Base-by-base conservation (phyloP, 2,797 vertebrate genomes). In the Xenops minutus region DNA sequence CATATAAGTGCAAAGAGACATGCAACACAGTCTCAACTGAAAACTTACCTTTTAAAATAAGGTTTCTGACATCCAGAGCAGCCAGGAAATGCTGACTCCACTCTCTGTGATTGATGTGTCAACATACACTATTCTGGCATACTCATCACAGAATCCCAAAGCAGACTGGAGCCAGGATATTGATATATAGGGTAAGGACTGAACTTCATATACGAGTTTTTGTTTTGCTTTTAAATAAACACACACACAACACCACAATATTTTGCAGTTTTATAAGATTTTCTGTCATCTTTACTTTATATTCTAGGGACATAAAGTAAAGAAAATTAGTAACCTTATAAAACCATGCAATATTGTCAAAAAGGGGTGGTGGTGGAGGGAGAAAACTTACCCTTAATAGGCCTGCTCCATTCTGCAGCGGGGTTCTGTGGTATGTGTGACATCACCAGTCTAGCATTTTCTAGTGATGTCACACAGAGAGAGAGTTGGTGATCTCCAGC, bases 61-160 rank as follows among this genome's bases (percentile, higher is more conserved):
- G 94, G 84, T 96, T 97, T 96, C 97, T 98, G 97, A 97, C 96
- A 98, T 98, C 97, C 97, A 97, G 92, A 98, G 97, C 97, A 98
- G 96, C 96, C 96, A 96, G 90, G 96, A 97, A 97, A 96, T 97
- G 97, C 97, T 97, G 95, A 97, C 96, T 97, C 97, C 97, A 91
- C 97, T 97, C 97, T 98, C 97, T 58, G 52, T 96, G 91, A 97
- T 76, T 69, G 77, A 97, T 92, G 92, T 46, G 89, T 82, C 94
- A 96, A 85, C 30, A 95, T 73, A 89, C 39, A 91, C 52, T 91
- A 94, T 85, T 92, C 82, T 94, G 93, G 93, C 84, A 97, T 64
- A 92, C 78, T 91, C 88, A 94, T 89, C 73, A 92, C 48, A 84
- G 95, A 92, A 92, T 94, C 97, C 96, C 95, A 98, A 96, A 97